Percentiles rank a stretch among this genome's conserved stretches.
These are phyloP conservation scores for Metopia argyrocephala DNA, from an alignment of 2,888 invertebrate genomes.

Conservation along the genomic window DNA sequence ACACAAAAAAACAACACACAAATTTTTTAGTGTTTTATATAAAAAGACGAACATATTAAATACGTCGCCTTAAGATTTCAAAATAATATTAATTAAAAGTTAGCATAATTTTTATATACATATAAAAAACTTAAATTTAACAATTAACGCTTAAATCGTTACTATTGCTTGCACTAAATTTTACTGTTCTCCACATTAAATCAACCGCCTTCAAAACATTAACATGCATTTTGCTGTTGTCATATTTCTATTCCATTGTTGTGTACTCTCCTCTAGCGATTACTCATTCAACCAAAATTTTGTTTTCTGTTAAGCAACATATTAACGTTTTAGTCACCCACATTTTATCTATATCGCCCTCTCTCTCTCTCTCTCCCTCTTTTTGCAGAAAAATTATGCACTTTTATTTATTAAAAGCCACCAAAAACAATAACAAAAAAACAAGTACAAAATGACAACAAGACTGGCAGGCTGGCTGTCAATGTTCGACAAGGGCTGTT, in stretches of 20 bases:
- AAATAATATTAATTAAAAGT: neutral
- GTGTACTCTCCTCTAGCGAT: constrained; percentile 32
- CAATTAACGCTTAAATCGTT: neutral
- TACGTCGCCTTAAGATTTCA: too few relatives aligned
- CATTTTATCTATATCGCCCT: too few relatives aligned
- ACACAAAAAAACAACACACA: too few relatives aligned
- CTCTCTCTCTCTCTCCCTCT: too few relatives aligned
- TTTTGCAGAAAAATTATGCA: constrained; percentile 31
- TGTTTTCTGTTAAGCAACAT: constrained; percentile 8
- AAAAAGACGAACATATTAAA: too few relatives aligned
- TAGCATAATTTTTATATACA: neutral
- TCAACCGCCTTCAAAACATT: constrained; percentile 4
- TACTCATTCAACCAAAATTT: constrained; percentile 47
- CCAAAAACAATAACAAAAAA: neutral
- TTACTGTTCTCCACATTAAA: constrained; percentile 11
- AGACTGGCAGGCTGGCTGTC: constrained; percentile 3
- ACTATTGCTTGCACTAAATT: neutral
- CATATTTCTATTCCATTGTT: neutral
- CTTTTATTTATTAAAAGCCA: constrained; percentile 6
- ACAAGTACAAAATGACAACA: constrained; percentile 9
- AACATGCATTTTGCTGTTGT: constrained; percentile 3
- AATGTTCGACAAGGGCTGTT: constrained; percentile 16
- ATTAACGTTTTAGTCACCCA: constrained; percentile 48
- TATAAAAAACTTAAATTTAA: too few relatives aligned
- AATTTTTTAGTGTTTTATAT: too few relatives aligned